These are phyloP conservation scores for Pandemis corylana DNA, from an alignment of 2,888 invertebrate genomes.

Conservation along the genomic window DNA sequence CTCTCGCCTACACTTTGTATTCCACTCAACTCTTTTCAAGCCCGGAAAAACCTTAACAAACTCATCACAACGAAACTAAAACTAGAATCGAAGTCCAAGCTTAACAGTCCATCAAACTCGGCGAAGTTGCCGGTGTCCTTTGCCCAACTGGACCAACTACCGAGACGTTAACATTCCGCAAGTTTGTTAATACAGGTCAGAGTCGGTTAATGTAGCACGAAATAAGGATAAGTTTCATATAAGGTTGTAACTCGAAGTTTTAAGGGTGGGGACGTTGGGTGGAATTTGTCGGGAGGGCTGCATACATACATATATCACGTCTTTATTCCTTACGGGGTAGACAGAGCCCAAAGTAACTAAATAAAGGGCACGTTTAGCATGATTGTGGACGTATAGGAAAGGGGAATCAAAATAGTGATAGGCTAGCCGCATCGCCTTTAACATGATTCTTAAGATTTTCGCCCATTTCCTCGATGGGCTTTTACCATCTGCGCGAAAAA, in stretches of 20 bases:
- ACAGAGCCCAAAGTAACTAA: too few relatives aligned
- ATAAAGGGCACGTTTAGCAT: too few relatives aligned
- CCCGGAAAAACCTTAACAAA: slow-evolving; percentile 19
- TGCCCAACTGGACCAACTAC: slow-evolving; percentile 24
- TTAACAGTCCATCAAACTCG: slow-evolving; percentile 36
- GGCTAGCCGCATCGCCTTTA: too few relatives aligned
- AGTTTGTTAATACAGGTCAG: slow-evolving; percentile 35
- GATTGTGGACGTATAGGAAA: too few relatives aligned
- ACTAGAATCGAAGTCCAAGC: slow-evolving; percentile 33
- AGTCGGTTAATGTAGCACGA: slow-evolving; percentile 37
- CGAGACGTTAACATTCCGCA: slow-evolving; percentile 31
- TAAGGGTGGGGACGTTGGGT: neutral
- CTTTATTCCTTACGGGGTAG: too few relatives aligned
- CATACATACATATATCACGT: neutral
- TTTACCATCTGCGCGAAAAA: too few relatives aligned
- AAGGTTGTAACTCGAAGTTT: slow-evolving; percentile 13
- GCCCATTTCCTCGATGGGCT: too few relatives aligned
- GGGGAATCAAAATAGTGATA: too few relatives aligned
- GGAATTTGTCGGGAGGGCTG: neutral
- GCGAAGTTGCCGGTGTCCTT: slow-evolving; percentile 28
- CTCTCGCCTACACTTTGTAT: neutral
- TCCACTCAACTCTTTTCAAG: neutral
- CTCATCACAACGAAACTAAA: slow-evolving; percentile 37
- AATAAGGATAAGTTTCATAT: slow-evolving; percentile 35
- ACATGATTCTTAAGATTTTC: too few relatives aligned